These are phyloP conservation scores for Zelleria hepariella DNA, from an alignment of 2,888 invertebrate species.

Conservation along the genomic window DNA sequence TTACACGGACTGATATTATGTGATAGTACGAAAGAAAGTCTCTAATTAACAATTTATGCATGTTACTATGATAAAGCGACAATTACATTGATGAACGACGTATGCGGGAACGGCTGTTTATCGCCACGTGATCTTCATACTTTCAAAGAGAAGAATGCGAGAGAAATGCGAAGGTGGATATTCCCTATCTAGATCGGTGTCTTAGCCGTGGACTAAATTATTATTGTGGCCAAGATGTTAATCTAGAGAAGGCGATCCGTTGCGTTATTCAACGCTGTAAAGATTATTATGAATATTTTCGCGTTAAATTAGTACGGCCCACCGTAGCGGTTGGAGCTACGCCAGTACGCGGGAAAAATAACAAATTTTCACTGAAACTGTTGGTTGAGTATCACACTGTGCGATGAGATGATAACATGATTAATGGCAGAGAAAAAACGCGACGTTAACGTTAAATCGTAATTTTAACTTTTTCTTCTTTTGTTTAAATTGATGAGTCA, in stretches of 20 bases:
- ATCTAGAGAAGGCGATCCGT: slow-evolving; percentile 22
- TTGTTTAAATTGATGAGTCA: neutral
- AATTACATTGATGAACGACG: neutral
- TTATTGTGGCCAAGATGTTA: neutral
- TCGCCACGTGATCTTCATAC: slow-evolving; percentile 1
- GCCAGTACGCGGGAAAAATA: slow-evolving; percentile 51
- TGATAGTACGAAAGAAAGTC: neutral
- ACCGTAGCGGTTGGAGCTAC: slow-evolving; percentile 43
- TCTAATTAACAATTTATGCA: neutral
- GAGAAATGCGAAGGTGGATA: neutral
- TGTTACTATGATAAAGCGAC: neutral
- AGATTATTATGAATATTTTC: slow-evolving; percentile 56
- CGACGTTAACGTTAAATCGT: neutral
- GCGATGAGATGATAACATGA: slow-evolving; percentile 6
- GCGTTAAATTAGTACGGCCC: slow-evolving; percentile 55
- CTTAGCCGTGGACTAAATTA: neutral
- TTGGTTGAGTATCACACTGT: neutral
- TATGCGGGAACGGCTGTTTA: neutral
- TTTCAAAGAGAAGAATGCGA: neutral
- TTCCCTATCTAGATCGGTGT: neutral
- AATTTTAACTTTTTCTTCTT: neutral
- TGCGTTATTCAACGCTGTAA: slow-evolving; percentile 40
- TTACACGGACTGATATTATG: neutral
- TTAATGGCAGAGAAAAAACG: neutral
- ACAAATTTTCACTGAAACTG: slow-evolving; percentile 23